Percentiles rank a stretch among this genome's conserved stretches.
phyloP scores from a whole-genome alignment of 2,797 vertebrate genomes.

The Takifugu ocellatus region DNA sequence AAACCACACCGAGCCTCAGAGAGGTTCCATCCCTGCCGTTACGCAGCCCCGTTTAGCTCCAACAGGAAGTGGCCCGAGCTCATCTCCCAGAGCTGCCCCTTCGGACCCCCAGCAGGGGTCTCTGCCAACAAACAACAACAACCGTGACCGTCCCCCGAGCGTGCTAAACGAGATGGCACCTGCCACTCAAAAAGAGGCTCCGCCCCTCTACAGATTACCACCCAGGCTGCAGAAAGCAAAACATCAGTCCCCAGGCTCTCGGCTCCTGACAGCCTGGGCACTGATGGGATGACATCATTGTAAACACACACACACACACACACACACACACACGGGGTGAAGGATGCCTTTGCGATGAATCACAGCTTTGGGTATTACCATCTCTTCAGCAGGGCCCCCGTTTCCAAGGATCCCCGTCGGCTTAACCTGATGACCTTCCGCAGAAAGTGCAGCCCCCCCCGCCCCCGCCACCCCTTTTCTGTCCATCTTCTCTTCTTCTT shows the following conservation, averaged over 20 bases:
- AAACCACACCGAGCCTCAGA: background rate
- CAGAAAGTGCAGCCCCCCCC: slow-evolving; percentile 30
- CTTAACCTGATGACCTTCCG: slow-evolving; percentile 76
- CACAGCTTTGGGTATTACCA: slow-evolving; percentile 71
- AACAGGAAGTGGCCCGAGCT: slow-evolving; percentile 22
- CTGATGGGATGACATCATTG: slow-evolving; percentile 59
- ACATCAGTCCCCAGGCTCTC: slow-evolving; percentile 49
- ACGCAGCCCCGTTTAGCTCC: slow-evolving; percentile 37
- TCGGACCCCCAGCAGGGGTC: too few relatives aligned
- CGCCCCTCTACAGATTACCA: slow-evolving; percentile 52
- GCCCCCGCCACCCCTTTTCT: slow-evolving; percentile 7
- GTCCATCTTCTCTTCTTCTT: slow-evolving; percentile 55
- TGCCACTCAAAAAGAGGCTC: slow-evolving; percentile 40
- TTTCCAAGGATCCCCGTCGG: slow-evolving; percentile 69
- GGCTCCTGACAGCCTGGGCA: slow-evolving; percentile 48
- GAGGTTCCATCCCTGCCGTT: slow-evolving; percentile 23
- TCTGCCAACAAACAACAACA: background rate
- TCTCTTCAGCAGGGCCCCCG: slow-evolving; percentile 63
- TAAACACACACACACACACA: slow-evolving; percentile 30
- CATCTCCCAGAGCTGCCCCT: slow-evolving; percentile 38
- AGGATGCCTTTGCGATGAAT: slow-evolving; percentile 76
- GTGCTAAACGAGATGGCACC: slow-evolving; percentile 24
- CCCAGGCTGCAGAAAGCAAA: slow-evolving; percentile 46
- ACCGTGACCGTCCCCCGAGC: slow-evolving; percentile 20
- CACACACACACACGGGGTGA: slow-evolving; percentile 38